Percentiles rank a stretch among this genome's conserved stretches.
Evolutionary conservation across 2,888 invertebrate species (phyloP).

Genomic region (Hypercompe scribonia): DNA sequence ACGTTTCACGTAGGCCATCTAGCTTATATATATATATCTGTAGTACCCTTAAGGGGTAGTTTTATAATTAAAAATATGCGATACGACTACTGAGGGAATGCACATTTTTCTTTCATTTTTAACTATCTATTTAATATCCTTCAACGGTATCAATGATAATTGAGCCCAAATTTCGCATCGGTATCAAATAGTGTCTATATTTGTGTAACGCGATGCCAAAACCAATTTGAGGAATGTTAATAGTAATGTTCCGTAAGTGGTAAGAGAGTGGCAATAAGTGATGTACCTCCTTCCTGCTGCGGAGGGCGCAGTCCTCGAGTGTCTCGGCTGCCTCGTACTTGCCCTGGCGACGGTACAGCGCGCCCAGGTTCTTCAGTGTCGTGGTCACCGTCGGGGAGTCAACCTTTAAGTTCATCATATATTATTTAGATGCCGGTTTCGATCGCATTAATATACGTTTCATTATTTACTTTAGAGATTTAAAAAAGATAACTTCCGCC

Average conservation of each 20-base stretch:
- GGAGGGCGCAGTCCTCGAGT: constrained; percentile 98
- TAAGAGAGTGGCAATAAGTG: constrained; percentile 8
- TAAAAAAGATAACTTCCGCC: too few relatives aligned
- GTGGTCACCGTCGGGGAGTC: constrained; percentile 99
- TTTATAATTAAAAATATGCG: too few relatives aligned
- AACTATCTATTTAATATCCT: background rate
- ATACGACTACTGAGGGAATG: too few relatives aligned
- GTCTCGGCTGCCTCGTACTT: constrained; percentile 99
- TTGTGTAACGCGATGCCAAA: background rate
- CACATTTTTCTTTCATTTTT: too few relatives aligned
- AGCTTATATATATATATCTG: too few relatives aligned
- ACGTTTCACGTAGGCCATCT: too few relatives aligned
- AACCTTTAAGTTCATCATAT: constrained; percentile 80
- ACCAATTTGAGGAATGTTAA: background rate
- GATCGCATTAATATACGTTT: background rate
- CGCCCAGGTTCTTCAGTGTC: constrained; percentile 99
- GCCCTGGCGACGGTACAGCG: constrained; percentile 98
- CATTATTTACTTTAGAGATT: background rate
- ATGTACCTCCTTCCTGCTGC: constrained; percentile 97
- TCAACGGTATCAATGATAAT: background rate
- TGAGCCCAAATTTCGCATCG: background rate
- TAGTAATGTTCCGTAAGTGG: background rate
- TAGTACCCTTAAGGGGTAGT: too few relatives aligned
- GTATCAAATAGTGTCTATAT: background rate
- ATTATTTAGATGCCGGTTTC: background rate